Evolutionary conservation across 2,797 vertebrate species (phyloP), one percentile per base, ranked within the genome.

Genomic region (Phoxinus dragarum): DNA sequence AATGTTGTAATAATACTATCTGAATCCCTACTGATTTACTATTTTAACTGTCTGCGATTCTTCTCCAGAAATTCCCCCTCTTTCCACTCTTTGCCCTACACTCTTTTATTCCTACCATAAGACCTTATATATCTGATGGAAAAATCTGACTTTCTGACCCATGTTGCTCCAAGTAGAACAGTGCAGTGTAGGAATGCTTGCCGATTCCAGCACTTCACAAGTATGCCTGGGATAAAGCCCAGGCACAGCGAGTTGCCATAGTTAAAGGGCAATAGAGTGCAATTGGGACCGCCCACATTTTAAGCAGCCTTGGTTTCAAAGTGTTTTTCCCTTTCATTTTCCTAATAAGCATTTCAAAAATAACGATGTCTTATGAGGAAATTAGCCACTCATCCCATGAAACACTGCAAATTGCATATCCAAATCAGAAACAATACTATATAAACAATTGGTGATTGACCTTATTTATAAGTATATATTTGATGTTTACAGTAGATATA

Each of bases 61-160:
- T 56, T 76, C 5, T 76, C 74, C 34, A 76, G 11, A 76, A 76
- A 36, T 34, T 21, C 31, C 16, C 34, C 72, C 56, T 36, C 52
- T 56, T 71, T 31, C 9, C 31, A 54, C 49, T 59, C 40, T 64
- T 72, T 38, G 42, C 49, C 71, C 81, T 36, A 72, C 42, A 49
- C 36, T 56, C 31, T 78, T 71, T 44, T 40, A n/a, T 61, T 66
- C 56, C 36, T 44, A 74, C 49, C 27, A 75, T 81, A n/a, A 38
- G 17, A 71, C 76, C 76, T 78, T 75, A 72, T 59, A 69, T 80
- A 84, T 86, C 81, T 82, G 86, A 90, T 77, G 89, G 91, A 91
- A 91, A 92, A 89, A 44, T n/a, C 74, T 86, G 89, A 90, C 87
- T 87, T 87, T 76, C 77, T 87, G 89, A 89, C 89, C 82, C 16